Evolutionary conservation across 2,888 invertebrate species (phyloP), one percentile per base, ranked within the genome.

Genomic region (Oconnorella tubifera): DNA sequence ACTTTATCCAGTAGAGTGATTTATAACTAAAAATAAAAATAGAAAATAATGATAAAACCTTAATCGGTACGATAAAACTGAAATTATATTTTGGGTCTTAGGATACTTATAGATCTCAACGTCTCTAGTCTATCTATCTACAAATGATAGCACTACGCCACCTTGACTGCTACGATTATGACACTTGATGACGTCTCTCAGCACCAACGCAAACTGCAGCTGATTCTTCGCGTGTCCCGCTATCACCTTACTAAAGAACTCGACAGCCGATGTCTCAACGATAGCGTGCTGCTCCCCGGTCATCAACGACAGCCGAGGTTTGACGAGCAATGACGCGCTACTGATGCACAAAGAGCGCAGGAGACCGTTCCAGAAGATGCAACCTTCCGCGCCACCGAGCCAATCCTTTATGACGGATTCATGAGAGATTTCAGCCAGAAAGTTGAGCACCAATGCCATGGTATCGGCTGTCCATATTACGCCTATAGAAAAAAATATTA

Each of bases 201-300:
- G 83, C 3, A 92, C 89, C 66, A 87, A 86, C 0, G 93, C 91
- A 65, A 95, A 86, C 56, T 90, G 85, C 70, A 89, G 88, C 82
- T 94, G 94, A 83, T 94, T 94, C 59, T 85, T 86, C 0, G 89
- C 86, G 82, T 94, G 92, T 77, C 91, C 91, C 76, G 90, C 87
- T 60, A 91, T 91, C 74, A 92, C 89, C 75, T 89, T 88, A 0
- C 90, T 88, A 74, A 94, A 87, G 79, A 94, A 88, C 70, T 89
- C 87, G 50, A 94, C 90, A 56, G 90, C 89, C 23, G 89, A 88
- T 74, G 78, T 77, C 71, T 83, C 83, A 33, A 83, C 74, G 48
- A 74, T 68, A 31, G 78, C 74, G 55, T 80, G 70, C 55, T 79
- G 77, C 33, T 77, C 76, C 10, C 72, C 70, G 27, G 74, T 75